Evolutionary conservation across 2,113 vertebrate species (phyloP).

Genomic region (Calypte anna): DNA sequence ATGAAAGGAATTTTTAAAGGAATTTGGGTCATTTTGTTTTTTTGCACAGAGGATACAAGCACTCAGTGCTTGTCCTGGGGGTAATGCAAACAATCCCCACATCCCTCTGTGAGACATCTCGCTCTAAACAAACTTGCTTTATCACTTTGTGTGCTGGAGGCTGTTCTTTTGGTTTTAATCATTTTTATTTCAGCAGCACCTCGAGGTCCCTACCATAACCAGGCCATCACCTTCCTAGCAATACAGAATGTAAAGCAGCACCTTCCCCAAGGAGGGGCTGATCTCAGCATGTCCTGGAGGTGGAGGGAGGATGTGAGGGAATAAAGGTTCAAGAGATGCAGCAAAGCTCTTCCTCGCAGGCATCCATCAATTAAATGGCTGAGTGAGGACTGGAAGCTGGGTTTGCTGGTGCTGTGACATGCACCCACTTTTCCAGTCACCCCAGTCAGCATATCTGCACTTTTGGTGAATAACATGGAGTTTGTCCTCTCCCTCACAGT

Average conservation of each 20-base stretch:
- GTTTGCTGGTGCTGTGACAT: not conserved
- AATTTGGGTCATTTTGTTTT: not conserved
- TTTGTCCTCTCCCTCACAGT: accelerated
- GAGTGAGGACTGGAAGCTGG: accelerated
- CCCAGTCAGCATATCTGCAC: not conserved
- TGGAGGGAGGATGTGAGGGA: not conserved
- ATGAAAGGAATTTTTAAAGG: not conserved
- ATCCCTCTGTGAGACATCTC: not conserved
- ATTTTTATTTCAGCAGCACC: not conserved
- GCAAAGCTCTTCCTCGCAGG: not conserved
- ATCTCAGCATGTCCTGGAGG: not conserved
- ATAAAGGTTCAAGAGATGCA: not conserved
- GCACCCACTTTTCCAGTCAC: not conserved
- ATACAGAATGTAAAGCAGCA: not conserved
- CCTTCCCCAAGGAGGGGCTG: not conserved
- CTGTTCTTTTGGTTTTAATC: not conserved
- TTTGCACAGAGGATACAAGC: not conserved
- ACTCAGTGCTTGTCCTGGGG: not conserved
- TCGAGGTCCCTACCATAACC: not conserved
- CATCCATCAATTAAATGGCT: not conserved
- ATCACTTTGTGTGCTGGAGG: not conserved
- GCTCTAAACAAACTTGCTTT: not conserved
- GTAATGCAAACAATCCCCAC: not conserved
- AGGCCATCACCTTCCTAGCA: not conserved
- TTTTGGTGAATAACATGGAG: not conserved